Percentiles rank a stretch among this genome's conserved stretches.
phyloP scores from a whole-genome alignment of 2,797 vertebrate genomes.

The Brachyrhaphis roseni region DNA sequence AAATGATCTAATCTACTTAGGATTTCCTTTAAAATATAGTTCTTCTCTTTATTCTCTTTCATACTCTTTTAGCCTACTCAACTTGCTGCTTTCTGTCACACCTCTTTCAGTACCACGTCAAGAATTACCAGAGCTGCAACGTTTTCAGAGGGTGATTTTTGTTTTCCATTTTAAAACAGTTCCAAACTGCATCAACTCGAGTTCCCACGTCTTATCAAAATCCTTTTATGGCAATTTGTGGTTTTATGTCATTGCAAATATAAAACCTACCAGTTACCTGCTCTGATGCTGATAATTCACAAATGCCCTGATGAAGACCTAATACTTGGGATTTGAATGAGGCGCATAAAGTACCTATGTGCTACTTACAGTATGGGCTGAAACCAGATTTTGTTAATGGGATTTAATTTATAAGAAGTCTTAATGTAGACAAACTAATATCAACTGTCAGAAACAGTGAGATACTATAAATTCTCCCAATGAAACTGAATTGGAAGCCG shows the following conservation, averaged over 20 bases:
- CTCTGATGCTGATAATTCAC: neutral
- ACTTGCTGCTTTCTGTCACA: neutral
- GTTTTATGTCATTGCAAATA: neutral
- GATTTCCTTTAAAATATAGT: neutral
- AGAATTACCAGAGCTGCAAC: neutral
- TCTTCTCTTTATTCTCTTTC: neutral
- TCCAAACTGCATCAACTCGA: neutral
- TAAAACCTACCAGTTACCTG: neutral
- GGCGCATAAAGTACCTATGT: neutral
- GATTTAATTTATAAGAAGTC: neutral
- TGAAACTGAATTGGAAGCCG: neutral
- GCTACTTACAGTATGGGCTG: neutral
- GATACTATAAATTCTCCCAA: neutral
- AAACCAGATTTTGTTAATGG: neutral
- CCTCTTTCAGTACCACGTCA: neutral
- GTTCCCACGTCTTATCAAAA: neutral
- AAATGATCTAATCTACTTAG: neutral
- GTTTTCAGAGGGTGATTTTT: neutral
- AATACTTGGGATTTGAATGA: neutral
- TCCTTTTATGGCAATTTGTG: neutral
- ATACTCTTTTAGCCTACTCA: neutral
- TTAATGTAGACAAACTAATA: neutral
- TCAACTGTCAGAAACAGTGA: neutral
- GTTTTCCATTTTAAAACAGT: neutral
- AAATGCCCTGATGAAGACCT: neutral